These are phyloP conservation scores for Bedellia somnulentella DNA, from an alignment of 2,888 invertebrate species.

Conservation along the genomic window DNA sequence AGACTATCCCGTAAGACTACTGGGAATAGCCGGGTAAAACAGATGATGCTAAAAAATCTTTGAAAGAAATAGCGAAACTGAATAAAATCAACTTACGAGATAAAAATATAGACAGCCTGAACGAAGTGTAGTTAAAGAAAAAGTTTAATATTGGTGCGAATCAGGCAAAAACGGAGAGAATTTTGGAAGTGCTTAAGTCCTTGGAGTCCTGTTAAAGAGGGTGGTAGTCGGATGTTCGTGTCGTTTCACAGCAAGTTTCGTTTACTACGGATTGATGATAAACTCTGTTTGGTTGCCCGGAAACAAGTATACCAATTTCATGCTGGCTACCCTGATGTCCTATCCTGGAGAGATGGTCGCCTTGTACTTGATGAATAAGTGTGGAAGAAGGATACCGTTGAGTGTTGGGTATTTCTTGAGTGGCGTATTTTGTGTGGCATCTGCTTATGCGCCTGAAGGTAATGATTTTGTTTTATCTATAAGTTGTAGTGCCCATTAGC, in stretches of 20 bases:
- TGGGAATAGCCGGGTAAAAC: too few relatives aligned
- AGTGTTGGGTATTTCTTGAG: slow-evolving; percentile 24
- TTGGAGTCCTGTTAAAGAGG: slow-evolving; percentile 27
- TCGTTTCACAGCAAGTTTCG: slow-evolving; percentile 31
- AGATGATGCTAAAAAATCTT: slow-evolving; percentile 23
- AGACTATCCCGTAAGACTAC: too few relatives aligned
- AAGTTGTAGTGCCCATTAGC: too few relatives aligned
- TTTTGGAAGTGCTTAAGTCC: slow-evolving; percentile 22
- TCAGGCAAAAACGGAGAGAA: slow-evolving; percentile 21
- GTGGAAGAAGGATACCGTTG: slow-evolving; percentile 31
- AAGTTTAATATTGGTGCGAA: slow-evolving; percentile 25
- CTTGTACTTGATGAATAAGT: slow-evolving; percentile 32
- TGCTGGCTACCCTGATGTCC: slow-evolving; percentile 34
- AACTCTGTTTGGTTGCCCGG: slow-evolving; percentile 41
- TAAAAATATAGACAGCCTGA: slow-evolving; percentile 21
- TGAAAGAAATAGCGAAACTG: slow-evolving; percentile 21
- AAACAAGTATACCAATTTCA: slow-evolving; percentile 35
- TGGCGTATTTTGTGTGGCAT: slow-evolving; percentile 23
- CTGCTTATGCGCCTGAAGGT: slow-evolving; percentile 28
- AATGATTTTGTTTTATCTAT: too few relatives aligned
- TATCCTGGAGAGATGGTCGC: slow-evolving; percentile 38
- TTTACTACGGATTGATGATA: slow-evolving; percentile 38
- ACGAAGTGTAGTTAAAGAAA: slow-evolving; percentile 20
- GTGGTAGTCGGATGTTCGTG: slow-evolving; percentile 20
- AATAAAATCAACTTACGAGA: slow-evolving; percentile 28